Evolutionary conservation across 1,140 invertebrate genomes (phyloP).

Genomic region (Lepidostoma basale): DNA sequence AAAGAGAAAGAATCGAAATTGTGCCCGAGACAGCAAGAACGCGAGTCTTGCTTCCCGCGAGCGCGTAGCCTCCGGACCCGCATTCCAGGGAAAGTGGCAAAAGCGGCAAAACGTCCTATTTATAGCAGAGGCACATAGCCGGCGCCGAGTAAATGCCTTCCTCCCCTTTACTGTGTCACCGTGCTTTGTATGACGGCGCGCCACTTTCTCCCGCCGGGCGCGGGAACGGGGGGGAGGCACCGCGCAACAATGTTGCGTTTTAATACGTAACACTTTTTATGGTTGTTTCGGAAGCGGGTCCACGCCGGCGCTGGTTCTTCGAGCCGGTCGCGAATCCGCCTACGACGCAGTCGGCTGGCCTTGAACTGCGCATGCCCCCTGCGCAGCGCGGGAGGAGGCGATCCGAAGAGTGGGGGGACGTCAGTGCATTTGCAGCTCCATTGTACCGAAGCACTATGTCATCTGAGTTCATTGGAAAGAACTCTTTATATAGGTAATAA

Average conservation of each 20-base stretch:
- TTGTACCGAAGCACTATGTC: too few species aligned
- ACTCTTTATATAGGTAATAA: too few species aligned
- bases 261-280: too few species aligned
- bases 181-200: neutral
- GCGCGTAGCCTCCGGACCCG: neutral
- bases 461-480: too few species aligned
- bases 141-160: neutral
- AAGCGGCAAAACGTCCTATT: neutral
- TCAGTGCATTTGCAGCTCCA: too few species aligned
- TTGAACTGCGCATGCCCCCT: slow-evolving; percentile 22
- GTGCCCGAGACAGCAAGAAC: too few species aligned
- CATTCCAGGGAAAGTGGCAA: neutral
- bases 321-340: too few species aligned
- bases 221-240: neutral
- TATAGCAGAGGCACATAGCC: neutral
- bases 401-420: neutral
- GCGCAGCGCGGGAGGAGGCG: neutral
- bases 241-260: too few species aligned
- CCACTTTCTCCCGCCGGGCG: neutral
- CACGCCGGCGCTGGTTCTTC: too few species aligned
- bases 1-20: too few species aligned
- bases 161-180: neutral
- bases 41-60: too few species aligned
- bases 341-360: slow-evolving; percentile 21
- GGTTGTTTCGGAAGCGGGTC: too few species aligned